phyloP scores from a whole-genome alignment of 2,797 vertebrate genomes.

The Zenarchopterus dispar region DNA sequence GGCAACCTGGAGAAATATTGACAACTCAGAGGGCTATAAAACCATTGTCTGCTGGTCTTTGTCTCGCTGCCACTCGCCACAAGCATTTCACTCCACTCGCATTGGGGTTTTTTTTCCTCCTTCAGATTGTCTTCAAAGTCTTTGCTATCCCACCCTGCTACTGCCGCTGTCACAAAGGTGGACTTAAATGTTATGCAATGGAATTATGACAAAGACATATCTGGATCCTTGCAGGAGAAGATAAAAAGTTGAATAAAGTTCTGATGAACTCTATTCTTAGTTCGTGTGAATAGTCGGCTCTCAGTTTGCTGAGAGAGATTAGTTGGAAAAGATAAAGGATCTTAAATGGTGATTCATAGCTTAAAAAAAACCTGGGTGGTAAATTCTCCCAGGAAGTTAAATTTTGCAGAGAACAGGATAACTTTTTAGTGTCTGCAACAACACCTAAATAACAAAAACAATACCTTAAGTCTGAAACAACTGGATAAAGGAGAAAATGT shows the following conservation, averaged over 20 bases:
- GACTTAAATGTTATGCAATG: slow-evolving; percentile 63
- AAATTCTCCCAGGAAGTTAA: slow-evolving; percentile 9
- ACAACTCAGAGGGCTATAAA: slow-evolving; percentile 52
- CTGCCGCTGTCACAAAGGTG: slow-evolving; percentile 29
- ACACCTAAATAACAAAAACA: neutral
- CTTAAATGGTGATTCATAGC: slow-evolving; percentile 22
- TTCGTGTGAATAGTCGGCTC: slow-evolving; percentile 11
- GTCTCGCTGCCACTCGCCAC: slow-evolving; percentile 31
- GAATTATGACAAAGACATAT: slow-evolving; percentile 34
- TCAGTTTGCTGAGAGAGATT: slow-evolving; percentile 42
- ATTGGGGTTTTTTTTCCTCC: slow-evolving; percentile 21
- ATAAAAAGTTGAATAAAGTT: slow-evolving; percentile 27
- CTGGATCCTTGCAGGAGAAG: slow-evolving; percentile 22
- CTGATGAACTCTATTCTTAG: slow-evolving; percentile 13
- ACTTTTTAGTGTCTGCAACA: neutral
- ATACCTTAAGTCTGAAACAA: neutral
- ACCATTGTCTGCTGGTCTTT: slow-evolving; percentile 43
- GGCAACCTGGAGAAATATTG: slow-evolving; percentile 68
- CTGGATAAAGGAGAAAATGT: slow-evolving; percentile 3
- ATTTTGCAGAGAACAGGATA: neutral
- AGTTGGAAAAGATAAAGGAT: slow-evolving; percentile 45
- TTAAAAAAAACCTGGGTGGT: neutral
- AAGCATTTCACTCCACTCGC: slow-evolving; percentile 56
- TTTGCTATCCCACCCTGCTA: slow-evolving; percentile 36
- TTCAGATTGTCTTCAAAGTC: slow-evolving; percentile 28